Base-by-base conservation (phyloP, 1,140 invertebrate genomes). In the Lucilia sericata region DNA sequence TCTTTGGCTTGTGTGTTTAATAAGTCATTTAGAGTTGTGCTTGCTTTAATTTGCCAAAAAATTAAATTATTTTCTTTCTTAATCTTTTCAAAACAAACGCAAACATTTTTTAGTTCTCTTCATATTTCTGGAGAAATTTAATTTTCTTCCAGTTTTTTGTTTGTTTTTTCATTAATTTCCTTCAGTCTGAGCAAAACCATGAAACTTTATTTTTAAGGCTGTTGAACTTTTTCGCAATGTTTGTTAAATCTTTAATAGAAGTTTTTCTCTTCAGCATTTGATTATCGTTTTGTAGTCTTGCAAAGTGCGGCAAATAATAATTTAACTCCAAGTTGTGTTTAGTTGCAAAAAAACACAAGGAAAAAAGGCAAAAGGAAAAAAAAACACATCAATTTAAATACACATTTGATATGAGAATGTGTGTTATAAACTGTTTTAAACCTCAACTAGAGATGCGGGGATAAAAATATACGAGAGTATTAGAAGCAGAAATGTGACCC, bases 161-260 rank as follows among this genome's bases (percentile, higher is more conserved):
- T 42, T 42, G 1, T 30, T 30, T 30, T 30, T 30, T 30, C 55
- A 19, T 65, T 65, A 17, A 65, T n/a, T 65, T 65, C 5, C 60
- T 65, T 65, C 60, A 19, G 65, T 60, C 65, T 70, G n/a, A 70
- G 5, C 21, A 70, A 19, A 70, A 21, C 65, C 65, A 70, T 19
- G 25, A 70, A 70, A 70, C 19, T 25, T 70, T 25, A 70, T 70
- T 21, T 70, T 70, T 21, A 70, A 70, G 65, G n/a, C 65, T 70
- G 21, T 70, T 70, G 65, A 70, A 70, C 65, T 70, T n/a, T n/a
- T 30, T 25, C 60, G 21, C 60, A 70, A 70, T 21, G 9, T 70
- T 70, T 10, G n/a, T 25, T 21, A 19, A 70, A 70, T 70, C 55
- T 21, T 70, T 70, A 21, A 21, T 12, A 25, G 65, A 25, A 70